Percentiles rank a stretch among this genome's conserved stretches.
These are phyloP conservation scores for Anas capensis DNA, from an alignment of 2,797 vertebrate genomes.

Conservation along the genomic window DNA sequence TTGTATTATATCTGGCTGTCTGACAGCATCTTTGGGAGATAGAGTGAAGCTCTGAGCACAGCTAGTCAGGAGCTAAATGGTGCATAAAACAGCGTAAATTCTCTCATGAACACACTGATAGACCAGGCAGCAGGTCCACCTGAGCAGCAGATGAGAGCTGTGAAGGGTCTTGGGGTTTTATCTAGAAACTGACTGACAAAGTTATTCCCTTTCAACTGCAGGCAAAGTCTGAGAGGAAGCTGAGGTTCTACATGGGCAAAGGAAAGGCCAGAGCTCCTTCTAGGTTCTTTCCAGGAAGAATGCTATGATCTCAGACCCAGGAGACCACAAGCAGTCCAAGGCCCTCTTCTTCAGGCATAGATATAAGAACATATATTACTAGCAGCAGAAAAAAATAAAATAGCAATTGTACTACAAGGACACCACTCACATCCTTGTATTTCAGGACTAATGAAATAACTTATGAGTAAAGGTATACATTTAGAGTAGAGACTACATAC, in stretches of 20 bases:
- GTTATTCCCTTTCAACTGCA: background rate
- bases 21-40: background rate
- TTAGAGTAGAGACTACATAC: background rate
- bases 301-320: background rate
- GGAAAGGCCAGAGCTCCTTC: background rate
- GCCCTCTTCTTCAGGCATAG: background rate
- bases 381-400: background rate
- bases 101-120: background rate
- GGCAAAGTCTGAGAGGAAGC: background rate
- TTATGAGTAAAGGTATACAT: background rate
- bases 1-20: rapidly evolving
- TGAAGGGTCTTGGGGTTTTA: background rate
- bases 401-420: background rate
- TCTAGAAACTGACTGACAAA: background rate
- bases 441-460: background rate
- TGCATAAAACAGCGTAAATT: background rate
- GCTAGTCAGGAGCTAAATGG: background rate
- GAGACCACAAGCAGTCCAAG: background rate
- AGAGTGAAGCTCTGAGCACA: background rate
- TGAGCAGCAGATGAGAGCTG: background rate
- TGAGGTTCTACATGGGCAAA: background rate
- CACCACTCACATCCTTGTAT: background rate
- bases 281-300: background rate
- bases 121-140: background rate
- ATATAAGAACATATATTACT: background rate